phyloP scores from a whole-genome alignment of 2,113 vertebrate genomes.

The Pungitius pungitius region DNA sequence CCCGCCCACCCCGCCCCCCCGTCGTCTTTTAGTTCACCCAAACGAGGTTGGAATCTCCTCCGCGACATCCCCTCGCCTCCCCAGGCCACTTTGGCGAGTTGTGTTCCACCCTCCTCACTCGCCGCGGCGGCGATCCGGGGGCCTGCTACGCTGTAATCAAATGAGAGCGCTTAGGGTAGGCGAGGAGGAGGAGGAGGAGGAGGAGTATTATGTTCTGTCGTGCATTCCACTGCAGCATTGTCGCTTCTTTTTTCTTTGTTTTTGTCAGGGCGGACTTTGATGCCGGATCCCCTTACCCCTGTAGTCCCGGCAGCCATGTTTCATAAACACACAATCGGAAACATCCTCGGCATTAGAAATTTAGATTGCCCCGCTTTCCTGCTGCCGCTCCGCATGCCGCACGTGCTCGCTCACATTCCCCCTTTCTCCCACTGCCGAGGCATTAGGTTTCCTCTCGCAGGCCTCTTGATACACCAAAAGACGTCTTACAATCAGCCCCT shows the following conservation, averaged over 20 bases:
- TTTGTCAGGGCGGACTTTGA: conserved; percentile 80
- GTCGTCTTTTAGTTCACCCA: conserved; percentile 64
- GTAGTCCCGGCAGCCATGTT: conserved; percentile 82
- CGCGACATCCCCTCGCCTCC: conserved; percentile 52
- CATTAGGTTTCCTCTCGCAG: conserved; percentile 74
- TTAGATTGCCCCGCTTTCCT: conserved; percentile 74
- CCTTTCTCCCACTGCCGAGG: conserved; percentile 55
- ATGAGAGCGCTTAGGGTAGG: conserved; percentile 72
- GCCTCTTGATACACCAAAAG: conserved; percentile 75
- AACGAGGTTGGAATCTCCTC: conserved; percentile 62
- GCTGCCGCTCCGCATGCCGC: conserved; percentile 75
- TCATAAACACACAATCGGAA: conserved; percentile 81
- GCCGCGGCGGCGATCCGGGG: no score
- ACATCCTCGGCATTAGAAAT: conserved; percentile 84
- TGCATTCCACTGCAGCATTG: conserved; percentile 73
- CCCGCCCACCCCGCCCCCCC: conserved; percentile 47
- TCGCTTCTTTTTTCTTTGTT: conserved; percentile 75
- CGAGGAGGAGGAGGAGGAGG: conserved; percentile 64
- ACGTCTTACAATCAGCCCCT: conserved; percentile 69
- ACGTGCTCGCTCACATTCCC: conserved; percentile 75
- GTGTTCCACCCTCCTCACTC: conserved; percentile 66
- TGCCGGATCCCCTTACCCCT: conserved; percentile 81
- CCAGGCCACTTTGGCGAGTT: conserved; percentile 61
- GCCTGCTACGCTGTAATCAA: conserved; percentile 75
- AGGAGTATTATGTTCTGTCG: conserved; percentile 74